These are phyloP conservation scores for Festucalex cinctus DNA, from an alignment of 2,113 vertebrate species.

Conservation along the genomic window DNA sequence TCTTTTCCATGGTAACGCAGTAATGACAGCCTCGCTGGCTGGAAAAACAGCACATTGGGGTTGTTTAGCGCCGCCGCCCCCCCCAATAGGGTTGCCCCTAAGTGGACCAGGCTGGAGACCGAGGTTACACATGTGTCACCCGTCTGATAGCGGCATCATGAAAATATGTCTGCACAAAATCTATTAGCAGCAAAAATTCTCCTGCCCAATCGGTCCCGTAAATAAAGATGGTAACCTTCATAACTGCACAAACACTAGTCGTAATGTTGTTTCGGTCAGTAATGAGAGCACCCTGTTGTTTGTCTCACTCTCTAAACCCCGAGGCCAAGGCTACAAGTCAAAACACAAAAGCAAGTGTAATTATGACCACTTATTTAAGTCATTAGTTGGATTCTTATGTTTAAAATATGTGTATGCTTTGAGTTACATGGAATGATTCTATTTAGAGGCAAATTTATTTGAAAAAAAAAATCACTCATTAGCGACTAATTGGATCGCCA, in stretches of 20 bases:
- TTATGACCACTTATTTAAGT: not conserved
- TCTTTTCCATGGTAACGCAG: slow-evolving; percentile 46
- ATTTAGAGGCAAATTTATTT: not conserved
- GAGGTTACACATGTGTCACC: slow-evolving; percentile 83
- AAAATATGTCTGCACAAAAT: slow-evolving; percentile 74
- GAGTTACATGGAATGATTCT: not conserved
- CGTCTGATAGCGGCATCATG: slow-evolving; percentile 79
- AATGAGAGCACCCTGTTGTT: slow-evolving; percentile 82
- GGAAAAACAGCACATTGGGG: slow-evolving; percentile 83
- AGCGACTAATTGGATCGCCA: not conserved
- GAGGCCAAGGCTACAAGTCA: slow-evolving; percentile 55
- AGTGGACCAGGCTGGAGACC: slow-evolving; percentile 82
- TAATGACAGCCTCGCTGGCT: slow-evolving; percentile 74
- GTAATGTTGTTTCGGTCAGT: slow-evolving; percentile 87
- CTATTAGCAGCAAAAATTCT: slow-evolving; percentile 24
- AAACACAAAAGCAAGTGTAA: not conserved
- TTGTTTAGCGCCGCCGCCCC: slow-evolving; percentile 81
- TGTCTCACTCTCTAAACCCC: slow-evolving; percentile 82
- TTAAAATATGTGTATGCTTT: not conserved
- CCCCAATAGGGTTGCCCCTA: slow-evolving; percentile 77
- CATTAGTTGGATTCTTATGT: not conserved
- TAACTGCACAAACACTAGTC: slow-evolving; percentile 75
- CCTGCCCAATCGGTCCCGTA: slow-evolving; percentile 76
- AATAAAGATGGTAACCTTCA: slow-evolving; percentile 85
- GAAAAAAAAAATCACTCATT: not conserved